A percentile compares a stretch with the other conserved stretches of the same genome.
Evolutionary conservation across 2,113 vertebrate species (phyloP).

Genomic region (Tragulus kanchil): DNA sequence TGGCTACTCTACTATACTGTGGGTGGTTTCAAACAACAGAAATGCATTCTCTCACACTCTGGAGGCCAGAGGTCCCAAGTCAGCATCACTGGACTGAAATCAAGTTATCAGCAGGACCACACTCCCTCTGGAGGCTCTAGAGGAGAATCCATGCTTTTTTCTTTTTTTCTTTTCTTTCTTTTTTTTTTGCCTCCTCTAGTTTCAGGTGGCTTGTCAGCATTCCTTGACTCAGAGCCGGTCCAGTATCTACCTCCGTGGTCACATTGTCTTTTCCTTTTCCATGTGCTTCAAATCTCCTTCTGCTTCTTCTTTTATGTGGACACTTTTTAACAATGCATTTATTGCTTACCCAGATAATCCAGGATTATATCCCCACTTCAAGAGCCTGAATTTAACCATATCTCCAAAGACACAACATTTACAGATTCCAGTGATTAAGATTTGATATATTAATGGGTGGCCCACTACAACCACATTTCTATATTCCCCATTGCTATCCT

Average conservation of each 20-base stretch:
- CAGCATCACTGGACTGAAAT: background rate
- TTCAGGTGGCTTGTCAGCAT: background rate
- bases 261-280: background rate
- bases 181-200: background rate
- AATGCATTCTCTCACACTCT: background rate
- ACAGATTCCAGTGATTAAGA: background rate
- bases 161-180: too few species aligned
- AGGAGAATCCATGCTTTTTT: background rate
- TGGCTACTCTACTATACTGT: background rate
- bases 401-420: background rate
- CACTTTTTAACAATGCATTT: background rate
- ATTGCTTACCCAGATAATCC: background rate
- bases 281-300: background rate
- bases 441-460: background rate
- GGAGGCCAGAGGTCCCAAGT: background rate
- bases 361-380: background rate
- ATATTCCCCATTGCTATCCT: background rate
- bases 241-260: background rate
- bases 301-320: background rate
- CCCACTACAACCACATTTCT: constrained; percentile 5
- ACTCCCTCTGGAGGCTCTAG: background rate
- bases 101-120: background rate
- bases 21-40: background rate
- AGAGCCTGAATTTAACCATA: background rate
- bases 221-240: background rate